A percentile compares a stretch with the other conserved stretches of the same genome.
Evolutionary conservation across 2,797 vertebrate genomes (phyloP).

Genomic region (Echiichthys vipera): DNA sequence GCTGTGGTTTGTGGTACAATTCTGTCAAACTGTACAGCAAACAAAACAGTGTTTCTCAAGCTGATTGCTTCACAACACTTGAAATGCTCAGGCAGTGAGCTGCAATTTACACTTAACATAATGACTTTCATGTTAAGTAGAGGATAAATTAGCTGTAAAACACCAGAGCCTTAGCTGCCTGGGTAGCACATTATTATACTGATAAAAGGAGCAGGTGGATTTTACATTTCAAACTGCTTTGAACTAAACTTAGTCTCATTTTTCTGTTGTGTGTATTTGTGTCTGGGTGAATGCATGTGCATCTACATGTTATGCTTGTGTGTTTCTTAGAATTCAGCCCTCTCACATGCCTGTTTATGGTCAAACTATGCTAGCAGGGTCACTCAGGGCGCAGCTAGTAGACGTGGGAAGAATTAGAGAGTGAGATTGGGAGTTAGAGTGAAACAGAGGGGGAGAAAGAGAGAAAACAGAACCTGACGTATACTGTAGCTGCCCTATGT

Average conservation of each 20-base stretch:
- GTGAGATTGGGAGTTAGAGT: not conserved
- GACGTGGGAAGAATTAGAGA: conserved; percentile 19
- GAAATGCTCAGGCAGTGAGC: conserved; percentile 7
- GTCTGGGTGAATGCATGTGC: not conserved
- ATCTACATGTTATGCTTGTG: conserved; percentile 10
- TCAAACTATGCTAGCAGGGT: conserved; percentile 63
- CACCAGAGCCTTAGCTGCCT: not conserved
- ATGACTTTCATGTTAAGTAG: conserved; percentile 2
- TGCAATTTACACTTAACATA: not conserved
- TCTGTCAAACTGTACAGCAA: conserved; percentile 1
- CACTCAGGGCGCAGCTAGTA: conserved; percentile 12
- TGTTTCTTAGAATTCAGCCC: conserved; percentile 15
- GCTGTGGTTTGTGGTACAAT: conserved; percentile 27
- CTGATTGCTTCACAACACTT: conserved; percentile 11
- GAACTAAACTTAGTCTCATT: not conserved
- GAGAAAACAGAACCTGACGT: not conserved
- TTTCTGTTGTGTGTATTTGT: not conserved
- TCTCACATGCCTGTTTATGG: conserved; percentile 60
- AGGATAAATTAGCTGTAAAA: not conserved
- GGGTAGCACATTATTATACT: not conserved
- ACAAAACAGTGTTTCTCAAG: conserved; percentile 26
- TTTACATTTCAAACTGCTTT: not conserved
- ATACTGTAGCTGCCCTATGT: not conserved
- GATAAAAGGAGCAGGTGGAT: not conserved
- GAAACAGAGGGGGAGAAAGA: not conserved